Base-by-base conservation (phyloP, 2,113 vertebrate genomes). In the Amazona vittata region DNA sequence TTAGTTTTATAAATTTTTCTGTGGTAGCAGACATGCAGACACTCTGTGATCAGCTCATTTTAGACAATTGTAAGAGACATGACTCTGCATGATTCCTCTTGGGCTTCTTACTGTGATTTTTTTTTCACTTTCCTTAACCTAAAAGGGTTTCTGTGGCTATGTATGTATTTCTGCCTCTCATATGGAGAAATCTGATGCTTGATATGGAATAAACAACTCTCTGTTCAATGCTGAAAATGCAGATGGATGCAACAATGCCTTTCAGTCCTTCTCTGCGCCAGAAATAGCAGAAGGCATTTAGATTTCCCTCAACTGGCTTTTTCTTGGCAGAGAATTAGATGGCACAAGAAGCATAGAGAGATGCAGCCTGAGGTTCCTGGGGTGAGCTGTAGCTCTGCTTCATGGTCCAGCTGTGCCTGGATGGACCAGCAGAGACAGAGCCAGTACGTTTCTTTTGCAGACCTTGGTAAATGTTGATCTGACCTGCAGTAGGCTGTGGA, bases 241-340 rank as follows among this genome's bases (percentile, higher is more conserved):
- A 91, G 84, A 87, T 83, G 67, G 25, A 46, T 89, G 28, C 70
- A 94, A 31, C 41, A 69, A 62, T 74, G 67, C 52, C 25, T 91
- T 11, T 0, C 46, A 52, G 49, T 75, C 57, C 52, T 90, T 62
- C 17, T 8, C 21, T 21, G 25, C 77, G 90, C 90, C 93, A 94
- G 81, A 82, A 89, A 91, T 26, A 91, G 78, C 81, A 90, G 82
- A 94, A 91, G 81, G 71, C 53, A 24, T 91, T 96, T 81, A 79
- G 62, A 89, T 86, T 91, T 93, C n/a, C 28, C 57, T 88, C 75
- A 83, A 49, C 49, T 91, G 70, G 11, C 49, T 90, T 91, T 94
- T 91, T 77, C 52, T 94, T 90, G 96, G 74, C 95, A 86, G 70
- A 65, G 67, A 57, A 82, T 76, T 73, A 35, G 53, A 44, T 26